Evolutionary conservation across 2,113 vertebrate species (phyloP), one percentile per base, ranked within the genome.

Genomic region (Apteryx owenii): DNA sequence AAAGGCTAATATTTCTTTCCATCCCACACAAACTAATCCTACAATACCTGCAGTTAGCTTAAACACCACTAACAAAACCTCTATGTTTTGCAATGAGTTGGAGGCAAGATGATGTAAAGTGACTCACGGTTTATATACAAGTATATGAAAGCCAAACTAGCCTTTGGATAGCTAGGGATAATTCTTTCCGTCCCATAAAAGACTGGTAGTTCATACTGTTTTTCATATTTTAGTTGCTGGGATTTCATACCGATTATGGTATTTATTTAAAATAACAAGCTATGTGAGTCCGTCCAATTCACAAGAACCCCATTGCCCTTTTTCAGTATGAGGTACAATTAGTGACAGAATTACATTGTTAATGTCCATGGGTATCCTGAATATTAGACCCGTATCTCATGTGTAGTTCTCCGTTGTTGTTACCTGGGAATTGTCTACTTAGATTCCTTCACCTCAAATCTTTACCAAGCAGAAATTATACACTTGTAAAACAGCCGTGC

Each of bases 241-340:
- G 46, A 75, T 92, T 96, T 91, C 46, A 60, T 60, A 60, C 58
- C 1, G 10, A 93, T 97, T 94, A 95, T 40, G 75, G 93, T 93
- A 93, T 93, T 97, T 95, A 95, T 86, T 92, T 93, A 88, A 95
- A 97, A 95, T 94, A 95, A 95, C 73, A 80, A 94, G 66, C 84
- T 93, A 26, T 73, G 71, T 73, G 79, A 96, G 89, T 80, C 80
- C 2, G 0, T 92, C 95, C 81, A 93, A 0, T 92, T 95, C 93
- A 61, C 61, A 69, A 89, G 93, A 95, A 94, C 84, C 94, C 94
- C 73, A 81, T 77, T 85, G 94, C 84, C 75, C 60, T 85, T 40
- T 81, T 81, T 97, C 75, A 29, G 95, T 88, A 62, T 5, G 12
- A 83, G 85, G 73, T 94, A 33, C 6, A 38, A 83, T 95, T 97